These are phyloP conservation scores for Chrysolophus pictus DNA, from an alignment of 2,797 vertebrate genomes.

Conservation along the genomic window DNA sequence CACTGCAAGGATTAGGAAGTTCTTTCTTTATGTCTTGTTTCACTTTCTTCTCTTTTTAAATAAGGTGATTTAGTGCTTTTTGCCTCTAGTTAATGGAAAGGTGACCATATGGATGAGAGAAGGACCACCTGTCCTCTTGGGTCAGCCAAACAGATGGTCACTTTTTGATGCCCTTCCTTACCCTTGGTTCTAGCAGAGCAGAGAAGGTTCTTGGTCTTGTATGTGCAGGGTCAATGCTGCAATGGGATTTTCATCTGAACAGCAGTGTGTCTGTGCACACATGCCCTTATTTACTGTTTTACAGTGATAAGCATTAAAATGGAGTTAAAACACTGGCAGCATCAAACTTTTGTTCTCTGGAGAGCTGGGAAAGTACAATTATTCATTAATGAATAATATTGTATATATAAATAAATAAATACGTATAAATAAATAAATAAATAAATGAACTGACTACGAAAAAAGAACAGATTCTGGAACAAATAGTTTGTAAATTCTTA, in stretches of 20 bases:
- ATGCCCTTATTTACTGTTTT: neutral
- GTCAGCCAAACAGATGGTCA: slow-evolving; percentile 37
- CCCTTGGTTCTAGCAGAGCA: neutral
- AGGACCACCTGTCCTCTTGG: neutral
- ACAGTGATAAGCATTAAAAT: neutral
- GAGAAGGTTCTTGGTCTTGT: neutral
- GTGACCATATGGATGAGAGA: slow-evolving; percentile 7
- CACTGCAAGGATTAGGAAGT: neutral
- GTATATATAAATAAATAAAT: neutral
- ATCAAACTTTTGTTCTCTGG: neutral
- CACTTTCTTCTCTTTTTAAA: neutral
- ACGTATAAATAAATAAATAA: no score
- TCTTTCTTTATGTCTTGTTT: neutral
- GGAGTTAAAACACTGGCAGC: neutral
- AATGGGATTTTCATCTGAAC: neutral
- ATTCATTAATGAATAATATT: neutral
- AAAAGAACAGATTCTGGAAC: neutral
- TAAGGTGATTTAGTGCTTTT: neutral
- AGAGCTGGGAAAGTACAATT: neutral
- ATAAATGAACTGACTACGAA: neutral
- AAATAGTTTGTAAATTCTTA: neutral
- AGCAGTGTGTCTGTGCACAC: no score
- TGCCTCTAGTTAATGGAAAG: neutral
- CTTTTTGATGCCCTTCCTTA: neutral
- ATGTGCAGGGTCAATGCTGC: neutral